Conservation (phyloP, 1,140 invertebrate genomes). For the Drosophila sp. region DNA sequence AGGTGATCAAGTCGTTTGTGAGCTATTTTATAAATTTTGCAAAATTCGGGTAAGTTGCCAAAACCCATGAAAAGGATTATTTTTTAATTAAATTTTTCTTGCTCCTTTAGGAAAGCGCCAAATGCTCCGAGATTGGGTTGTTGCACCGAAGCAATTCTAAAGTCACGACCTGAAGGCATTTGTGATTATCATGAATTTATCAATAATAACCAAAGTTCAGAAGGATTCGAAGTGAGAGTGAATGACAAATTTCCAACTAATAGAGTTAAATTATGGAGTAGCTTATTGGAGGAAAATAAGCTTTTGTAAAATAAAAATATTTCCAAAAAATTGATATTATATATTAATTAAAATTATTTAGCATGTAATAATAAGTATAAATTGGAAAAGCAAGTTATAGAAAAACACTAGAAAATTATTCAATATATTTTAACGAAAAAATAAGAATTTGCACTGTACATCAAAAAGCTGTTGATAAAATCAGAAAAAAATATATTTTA, state of each 20-base stretch:
- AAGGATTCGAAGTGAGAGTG: constrained; percentile 32
- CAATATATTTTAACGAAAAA: neutral
- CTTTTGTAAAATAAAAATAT: neutral
- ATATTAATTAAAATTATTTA: too few species aligned
- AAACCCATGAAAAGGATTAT: neutral
- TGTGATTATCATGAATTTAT: constrained; percentile 73
- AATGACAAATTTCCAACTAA: constrained; percentile 40
- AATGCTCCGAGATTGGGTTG: constrained; percentile 29
- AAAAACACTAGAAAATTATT: too few species aligned
- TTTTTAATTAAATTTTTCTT: neutral
- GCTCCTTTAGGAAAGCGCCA: constrained; percentile 42
- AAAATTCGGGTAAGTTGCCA: constrained; percentile 54
- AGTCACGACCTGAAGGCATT: constrained; percentile 53
- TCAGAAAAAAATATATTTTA: too few species aligned
- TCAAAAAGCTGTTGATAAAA: too few species aligned
- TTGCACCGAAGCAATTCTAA: constrained; percentile 44
- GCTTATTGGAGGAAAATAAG: constrained; percentile 40
- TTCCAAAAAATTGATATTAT: neutral
- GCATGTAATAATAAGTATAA: too few species aligned
- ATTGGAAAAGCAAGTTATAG: too few species aligned
- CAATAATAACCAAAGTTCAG: constrained; percentile 33
- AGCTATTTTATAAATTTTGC: constrained; percentile 72
- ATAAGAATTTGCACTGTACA: too few species aligned
- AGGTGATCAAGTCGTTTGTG: constrained; percentile 52
- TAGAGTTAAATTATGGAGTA: constrained; percentile 56